Evolutionary conservation across 2,113 vertebrate species (phyloP).

Genomic region (Tinamus guttatus): DNA sequence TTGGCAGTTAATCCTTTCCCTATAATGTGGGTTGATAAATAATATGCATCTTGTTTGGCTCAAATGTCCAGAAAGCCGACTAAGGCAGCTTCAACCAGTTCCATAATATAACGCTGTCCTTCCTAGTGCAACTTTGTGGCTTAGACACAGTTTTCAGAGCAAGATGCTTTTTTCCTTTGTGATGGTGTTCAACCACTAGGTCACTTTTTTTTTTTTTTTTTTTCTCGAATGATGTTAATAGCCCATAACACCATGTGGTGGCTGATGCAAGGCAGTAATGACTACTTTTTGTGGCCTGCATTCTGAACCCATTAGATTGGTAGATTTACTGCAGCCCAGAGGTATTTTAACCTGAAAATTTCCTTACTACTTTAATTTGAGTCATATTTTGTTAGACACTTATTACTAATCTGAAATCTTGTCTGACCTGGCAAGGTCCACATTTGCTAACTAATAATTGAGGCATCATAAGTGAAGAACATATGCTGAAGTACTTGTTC

Average conservation of each 20-base stretch:
- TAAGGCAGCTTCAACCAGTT: background rate
- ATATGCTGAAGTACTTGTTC: conserved; percentile 4
- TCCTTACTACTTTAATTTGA: background rate
- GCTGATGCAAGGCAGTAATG: background rate
- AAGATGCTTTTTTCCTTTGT: background rate
- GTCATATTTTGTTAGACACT: background rate
- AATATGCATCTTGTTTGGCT: background rate
- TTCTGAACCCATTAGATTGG: background rate
- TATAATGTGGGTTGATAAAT: background rate
- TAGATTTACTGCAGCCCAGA: conserved; percentile 1
- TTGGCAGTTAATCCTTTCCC: conserved; percentile 9
- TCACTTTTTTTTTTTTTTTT: background rate
- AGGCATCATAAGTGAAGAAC: background rate
- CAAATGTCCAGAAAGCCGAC: background rate
- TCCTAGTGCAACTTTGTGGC: background rate
- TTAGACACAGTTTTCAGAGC: background rate
- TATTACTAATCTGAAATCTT: conserved; percentile 14
- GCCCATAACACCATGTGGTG: background rate
- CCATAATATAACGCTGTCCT: background rate
- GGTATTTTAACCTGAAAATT: background rate
- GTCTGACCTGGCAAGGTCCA: background rate
- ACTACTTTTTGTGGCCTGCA: background rate
- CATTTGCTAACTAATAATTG: background rate
- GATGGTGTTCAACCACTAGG: background rate
- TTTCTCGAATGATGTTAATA: background rate